A percentile compares a stretch with the other conserved stretches of the same genome.
Evolutionary conservation across 2,797 vertebrate species (phyloP).

Genomic region (Spinus pinus): DNA sequence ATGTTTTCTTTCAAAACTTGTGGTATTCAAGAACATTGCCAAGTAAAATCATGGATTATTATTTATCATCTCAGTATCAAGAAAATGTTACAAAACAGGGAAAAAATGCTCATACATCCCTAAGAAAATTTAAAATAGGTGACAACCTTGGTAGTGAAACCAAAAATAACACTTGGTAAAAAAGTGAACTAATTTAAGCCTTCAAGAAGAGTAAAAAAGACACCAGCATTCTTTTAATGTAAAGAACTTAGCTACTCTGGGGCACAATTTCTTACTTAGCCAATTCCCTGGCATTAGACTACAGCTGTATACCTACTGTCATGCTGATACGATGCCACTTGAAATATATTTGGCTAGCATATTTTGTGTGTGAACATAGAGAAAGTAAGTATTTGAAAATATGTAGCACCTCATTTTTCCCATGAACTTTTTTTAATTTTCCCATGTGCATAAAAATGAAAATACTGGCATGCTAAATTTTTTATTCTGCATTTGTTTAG

Average conservation of each 20-base stretch:
- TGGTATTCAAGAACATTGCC: not conserved
- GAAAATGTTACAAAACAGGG: conserved; percentile 2
- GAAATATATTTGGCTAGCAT: not conserved
- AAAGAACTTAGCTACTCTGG: not conserved
- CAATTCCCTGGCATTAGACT: not conserved
- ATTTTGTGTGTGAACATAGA: not conserved
- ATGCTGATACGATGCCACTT: not conserved
- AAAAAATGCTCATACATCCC: not conserved
- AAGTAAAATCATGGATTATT: conserved; percentile 26
- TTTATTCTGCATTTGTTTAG: conserved; percentile 28
- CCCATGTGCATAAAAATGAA: not conserved
- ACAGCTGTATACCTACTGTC: not conserved
- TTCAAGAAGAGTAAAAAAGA: not conserved
- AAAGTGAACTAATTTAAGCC: not conserved
- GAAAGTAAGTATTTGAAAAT: conserved; percentile 25
- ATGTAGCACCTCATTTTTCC: not conserved
- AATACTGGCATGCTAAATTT: not conserved
- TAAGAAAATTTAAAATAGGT: not conserved
- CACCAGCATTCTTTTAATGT: not conserved
- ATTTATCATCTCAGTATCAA: conserved; percentile 26
- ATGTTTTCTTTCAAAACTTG: conserved; percentile 53
- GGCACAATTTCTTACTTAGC: not conserved
- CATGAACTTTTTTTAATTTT: not conserved
- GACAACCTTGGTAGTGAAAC: not conserved
- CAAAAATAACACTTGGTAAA: not conserved